Percentiles rank a stretch among this genome's conserved stretches.
phyloP scores from a whole-genome alignment of 2,888 invertebrate genomes.

The Caenorhabditis japonica region DNA sequence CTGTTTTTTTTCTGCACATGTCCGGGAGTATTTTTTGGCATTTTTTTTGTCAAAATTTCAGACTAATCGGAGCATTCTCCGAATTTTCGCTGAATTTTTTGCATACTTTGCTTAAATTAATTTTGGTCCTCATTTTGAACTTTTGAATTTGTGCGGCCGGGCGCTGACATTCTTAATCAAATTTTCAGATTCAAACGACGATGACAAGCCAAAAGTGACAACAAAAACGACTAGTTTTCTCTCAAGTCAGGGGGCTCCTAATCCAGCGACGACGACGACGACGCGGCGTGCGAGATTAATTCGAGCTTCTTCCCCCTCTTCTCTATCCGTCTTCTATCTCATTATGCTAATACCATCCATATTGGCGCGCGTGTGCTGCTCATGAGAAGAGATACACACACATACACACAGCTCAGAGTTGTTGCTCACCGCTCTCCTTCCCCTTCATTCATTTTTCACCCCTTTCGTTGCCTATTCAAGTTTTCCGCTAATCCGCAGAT shows the following conservation, averaged over 20 bases:
- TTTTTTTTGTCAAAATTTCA: no score
- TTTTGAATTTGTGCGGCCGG: no score
- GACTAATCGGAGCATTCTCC: no score
- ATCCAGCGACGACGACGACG: slow-evolving; percentile 28
- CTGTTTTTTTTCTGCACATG: no score
- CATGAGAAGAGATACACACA: slow-evolving; percentile 4
- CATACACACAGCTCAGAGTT: background rate
- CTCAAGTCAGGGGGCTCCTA: slow-evolving; percentile 22
- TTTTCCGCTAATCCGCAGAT: slow-evolving; percentile 32
- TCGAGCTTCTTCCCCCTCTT: slow-evolving; percentile 29
- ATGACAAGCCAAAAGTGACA: background rate
- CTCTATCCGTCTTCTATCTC: slow-evolving; percentile 24
- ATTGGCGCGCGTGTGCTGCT: slow-evolving; percentile 12
- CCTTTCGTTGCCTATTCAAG: slow-evolving; percentile 26
- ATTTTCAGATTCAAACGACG: background rate
- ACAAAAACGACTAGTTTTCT: slow-evolving; percentile 8
- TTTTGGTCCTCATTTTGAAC: no score
- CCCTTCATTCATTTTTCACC: slow-evolving; percentile 28
- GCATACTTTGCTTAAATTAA: no score
- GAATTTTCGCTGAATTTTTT: no score
- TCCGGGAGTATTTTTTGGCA: no score
- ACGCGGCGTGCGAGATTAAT: slow-evolving; percentile 29
- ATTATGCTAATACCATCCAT: slow-evolving; percentile 40
- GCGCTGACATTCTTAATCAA: no score
- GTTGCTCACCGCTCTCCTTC: no score